These are phyloP conservation scores for Rambutsinella grinnellia DNA, from an alignment of 2,888 invertebrate genomes.

Conservation along the genomic window DNA sequence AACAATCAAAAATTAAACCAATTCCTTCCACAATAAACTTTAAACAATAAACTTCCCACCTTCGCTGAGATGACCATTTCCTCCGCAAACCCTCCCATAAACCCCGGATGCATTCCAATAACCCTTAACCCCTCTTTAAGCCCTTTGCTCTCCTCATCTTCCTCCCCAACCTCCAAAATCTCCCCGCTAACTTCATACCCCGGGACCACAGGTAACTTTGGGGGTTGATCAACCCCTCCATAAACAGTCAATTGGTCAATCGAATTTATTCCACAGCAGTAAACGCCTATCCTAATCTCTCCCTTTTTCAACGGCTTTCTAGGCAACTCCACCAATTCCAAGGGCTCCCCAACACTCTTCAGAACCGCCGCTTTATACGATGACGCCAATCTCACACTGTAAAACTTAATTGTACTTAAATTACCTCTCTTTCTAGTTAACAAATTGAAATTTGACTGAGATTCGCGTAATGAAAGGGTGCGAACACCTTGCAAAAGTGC, in stretches of 20 bases:
- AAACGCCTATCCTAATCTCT: conserved; percentile 75
- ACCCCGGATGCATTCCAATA: conserved; percentile 73
- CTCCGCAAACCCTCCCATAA: conserved; percentile 75
- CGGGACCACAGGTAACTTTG: conserved; percentile 74
- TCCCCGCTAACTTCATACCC: conserved; percentile 78
- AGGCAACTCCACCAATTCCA: conserved; percentile 72
- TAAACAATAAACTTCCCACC: conserved; percentile 59
- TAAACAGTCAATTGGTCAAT: conserved; percentile 74
- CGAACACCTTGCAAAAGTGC: not conserved
- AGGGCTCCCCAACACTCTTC: conserved; percentile 71
- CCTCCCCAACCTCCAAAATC: conserved; percentile 71
- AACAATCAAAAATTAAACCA: conserved; percentile 63
- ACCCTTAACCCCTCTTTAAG: conserved; percentile 75
- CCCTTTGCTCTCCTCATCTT: conserved; percentile 69
- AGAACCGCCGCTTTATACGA: conserved; percentile 72
- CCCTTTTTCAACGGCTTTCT: conserved; percentile 70
- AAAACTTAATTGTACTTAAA: not conserved
- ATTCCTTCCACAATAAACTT: not conserved
- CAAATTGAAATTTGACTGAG: not conserved
- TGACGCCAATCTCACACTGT: conserved; percentile 4
- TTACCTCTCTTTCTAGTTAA: not conserved
- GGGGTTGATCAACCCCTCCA: conserved; percentile 70
- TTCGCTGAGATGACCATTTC: conserved; percentile 72
- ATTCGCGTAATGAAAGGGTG: not conserved
- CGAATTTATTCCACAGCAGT: conserved; percentile 77